phyloP scores from a whole-genome alignment of 53 echinoderm and acorn worm species.

The Holothuria scabra region DNA sequence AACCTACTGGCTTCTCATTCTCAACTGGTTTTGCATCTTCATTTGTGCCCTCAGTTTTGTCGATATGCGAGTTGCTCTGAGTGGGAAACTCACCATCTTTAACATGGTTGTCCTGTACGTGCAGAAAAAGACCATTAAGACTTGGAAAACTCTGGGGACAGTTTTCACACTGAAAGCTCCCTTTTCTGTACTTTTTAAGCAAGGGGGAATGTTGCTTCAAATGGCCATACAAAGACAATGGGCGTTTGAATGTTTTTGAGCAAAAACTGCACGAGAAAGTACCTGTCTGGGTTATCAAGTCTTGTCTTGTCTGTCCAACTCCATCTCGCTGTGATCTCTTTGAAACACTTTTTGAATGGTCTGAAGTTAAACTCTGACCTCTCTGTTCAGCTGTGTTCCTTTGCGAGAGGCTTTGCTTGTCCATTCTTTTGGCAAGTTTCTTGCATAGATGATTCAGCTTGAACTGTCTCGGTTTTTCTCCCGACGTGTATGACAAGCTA shows the following conservation, averaged over 20 bases:
- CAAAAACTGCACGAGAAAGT: constrained; percentile 32
- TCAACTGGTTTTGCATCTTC: too few relatives aligned
- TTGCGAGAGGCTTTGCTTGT: neutral
- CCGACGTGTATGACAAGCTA: neutral
- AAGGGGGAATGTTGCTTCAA: constrained; percentile 47
- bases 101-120: neutral
- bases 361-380: neutral
- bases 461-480: neutral
- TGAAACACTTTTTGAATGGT: neutral
- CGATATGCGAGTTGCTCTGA: too few relatives aligned
- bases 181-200: constrained; percentile 34
- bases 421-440: constrained; percentile 22
- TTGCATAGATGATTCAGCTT: constrained; percentile 35
- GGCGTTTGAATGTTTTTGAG: constrained; percentile 35
- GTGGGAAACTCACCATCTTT: neutral
- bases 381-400: neutral
- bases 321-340: neutral
- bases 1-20: too few relatives aligned
- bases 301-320: neutral
- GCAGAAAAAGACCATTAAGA: constrained; percentile 7
- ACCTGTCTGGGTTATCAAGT: constrained; percentile 44
- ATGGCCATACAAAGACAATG: constrained; percentile 46
- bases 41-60: too few relatives aligned
- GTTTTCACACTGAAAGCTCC: constrained; percentile 1
- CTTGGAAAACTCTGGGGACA: constrained; percentile 28